These are phyloP conservation scores for Sardinella longiceps DNA, from an alignment of 2,797 vertebrate species.

Conservation along the genomic window DNA sequence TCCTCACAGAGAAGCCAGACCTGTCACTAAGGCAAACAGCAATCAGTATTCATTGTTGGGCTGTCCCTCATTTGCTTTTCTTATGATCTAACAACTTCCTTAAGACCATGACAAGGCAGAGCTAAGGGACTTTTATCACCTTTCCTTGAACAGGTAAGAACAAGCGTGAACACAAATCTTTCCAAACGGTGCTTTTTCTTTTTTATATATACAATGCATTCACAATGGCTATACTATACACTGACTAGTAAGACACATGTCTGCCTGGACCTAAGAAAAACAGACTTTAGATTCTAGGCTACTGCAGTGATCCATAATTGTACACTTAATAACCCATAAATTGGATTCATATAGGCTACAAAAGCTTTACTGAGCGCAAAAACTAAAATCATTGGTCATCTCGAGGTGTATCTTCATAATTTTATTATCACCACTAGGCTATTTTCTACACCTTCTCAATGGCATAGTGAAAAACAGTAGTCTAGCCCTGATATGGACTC, in stretches of 20 bases:
- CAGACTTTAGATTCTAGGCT: too few relatives aligned
- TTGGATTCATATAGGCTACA: too few relatives aligned
- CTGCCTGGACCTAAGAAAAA: neutral
- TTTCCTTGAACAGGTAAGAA: neutral
- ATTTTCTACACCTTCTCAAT: too few relatives aligned
- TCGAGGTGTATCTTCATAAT: too few relatives aligned
- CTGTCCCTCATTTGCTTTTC: constrained; percentile 4
- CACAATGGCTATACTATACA: neutral
- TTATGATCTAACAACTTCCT: constrained; percentile 33
- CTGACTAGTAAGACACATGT: neutral
- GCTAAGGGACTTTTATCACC: constrained; percentile 13
- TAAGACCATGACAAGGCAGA: constrained; percentile 42
- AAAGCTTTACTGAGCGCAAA: too few relatives aligned
- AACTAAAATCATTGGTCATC: too few relatives aligned
- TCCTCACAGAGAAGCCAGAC: neutral
- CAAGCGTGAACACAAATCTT: neutral
- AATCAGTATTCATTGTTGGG: neutral
- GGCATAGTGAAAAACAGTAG: too few relatives aligned
- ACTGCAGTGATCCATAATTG: too few relatives aligned
- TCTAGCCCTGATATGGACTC: neutral
- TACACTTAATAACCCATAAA: too few relatives aligned
- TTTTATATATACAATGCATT: too few relatives aligned
- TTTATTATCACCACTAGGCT: too few relatives aligned
- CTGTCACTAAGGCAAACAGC: neutral
- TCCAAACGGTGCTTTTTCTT: neutral